A percentile compares a stretch with the other conserved stretches of the same genome.
These are phyloP conservation scores for Metopia argyrocephala DNA, from an alignment of 2,888 invertebrate species.

Conservation along the genomic window DNA sequence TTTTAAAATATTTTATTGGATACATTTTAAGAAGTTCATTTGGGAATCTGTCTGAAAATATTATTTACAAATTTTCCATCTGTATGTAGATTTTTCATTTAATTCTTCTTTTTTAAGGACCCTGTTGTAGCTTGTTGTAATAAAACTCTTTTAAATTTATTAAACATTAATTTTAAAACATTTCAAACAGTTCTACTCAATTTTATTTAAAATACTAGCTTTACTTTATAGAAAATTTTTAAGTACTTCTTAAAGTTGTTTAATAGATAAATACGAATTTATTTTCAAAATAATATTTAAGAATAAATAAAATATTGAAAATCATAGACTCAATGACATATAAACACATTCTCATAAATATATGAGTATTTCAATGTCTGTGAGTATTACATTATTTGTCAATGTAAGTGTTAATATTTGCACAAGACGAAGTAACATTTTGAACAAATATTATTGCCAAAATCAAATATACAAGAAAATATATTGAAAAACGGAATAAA, in stretches of 20 bases:
- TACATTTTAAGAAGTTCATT: no score
- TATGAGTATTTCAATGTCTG: not conserved
- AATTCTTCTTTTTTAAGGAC: no score
- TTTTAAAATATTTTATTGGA: no score
- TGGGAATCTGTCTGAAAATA: no score
- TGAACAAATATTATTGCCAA: slow-evolving; percentile 49
- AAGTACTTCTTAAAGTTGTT: not conserved
- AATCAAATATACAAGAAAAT: slow-evolving; percentile 40
- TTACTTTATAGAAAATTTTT: not conserved
- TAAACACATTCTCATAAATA: not conserved
- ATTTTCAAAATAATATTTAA: slow-evolving; percentile 23
- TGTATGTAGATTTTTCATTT: no score
- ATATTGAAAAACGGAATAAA: not conserved
- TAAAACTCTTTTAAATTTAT: no score
- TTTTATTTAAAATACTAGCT: no score
- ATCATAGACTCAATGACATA: not conserved
- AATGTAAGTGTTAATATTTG: slow-evolving; percentile 40
- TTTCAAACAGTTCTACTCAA: no score
- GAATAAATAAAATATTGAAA: slow-evolving; percentile 34
- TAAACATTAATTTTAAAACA: no score
- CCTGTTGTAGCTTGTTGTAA: no score
- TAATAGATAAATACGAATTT: not conserved
- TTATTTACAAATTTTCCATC: no score
- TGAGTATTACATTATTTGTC: not conserved
- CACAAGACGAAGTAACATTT: slow-evolving; percentile 36